Evolutionary conservation across 2,888 invertebrate genomes (phyloP).

Genomic region (Pollenia amentaria): DNA sequence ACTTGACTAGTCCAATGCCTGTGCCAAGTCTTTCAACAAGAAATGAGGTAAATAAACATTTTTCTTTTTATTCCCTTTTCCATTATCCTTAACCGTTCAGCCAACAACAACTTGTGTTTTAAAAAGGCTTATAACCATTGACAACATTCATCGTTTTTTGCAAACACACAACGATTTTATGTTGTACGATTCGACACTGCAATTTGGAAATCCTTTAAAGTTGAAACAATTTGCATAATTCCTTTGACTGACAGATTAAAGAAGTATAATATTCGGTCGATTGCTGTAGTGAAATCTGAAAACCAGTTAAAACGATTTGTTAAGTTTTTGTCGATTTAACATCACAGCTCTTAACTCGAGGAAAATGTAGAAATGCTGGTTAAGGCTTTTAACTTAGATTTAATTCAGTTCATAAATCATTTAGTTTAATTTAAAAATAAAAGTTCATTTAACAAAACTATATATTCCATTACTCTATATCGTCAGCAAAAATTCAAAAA

Average conservation of each 20-base stretch:
- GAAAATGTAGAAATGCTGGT: background rate
- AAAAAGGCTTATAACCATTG: background rate
- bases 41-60: slow-evolving; percentile 81
- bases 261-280: background rate
- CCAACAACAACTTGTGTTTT: background rate
- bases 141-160: background rate
- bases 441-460: no score
- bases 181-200: background rate
- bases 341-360: background rate
- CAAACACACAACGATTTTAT: background rate
- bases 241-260: slow-evolving; percentile 18
- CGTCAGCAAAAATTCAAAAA: no score
- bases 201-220: slow-evolving; percentile 3
- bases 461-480: no score
- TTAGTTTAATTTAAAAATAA: no score
- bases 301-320: slow-evolving; percentile 7
- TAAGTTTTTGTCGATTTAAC: background rate
- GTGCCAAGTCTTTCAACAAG: slow-evolving; percentile 84
- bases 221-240: slow-evolving; percentile 12
- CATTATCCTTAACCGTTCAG: background rate
- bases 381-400: background rate
- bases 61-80: slow-evolving; percentile 3
- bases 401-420: no score
- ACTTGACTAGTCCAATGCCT: slow-evolving; percentile 87
- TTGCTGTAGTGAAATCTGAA: background rate